Base-by-base conservation (phyloP, 2,113 vertebrate genomes). In the Bufo bufo region DNA sequence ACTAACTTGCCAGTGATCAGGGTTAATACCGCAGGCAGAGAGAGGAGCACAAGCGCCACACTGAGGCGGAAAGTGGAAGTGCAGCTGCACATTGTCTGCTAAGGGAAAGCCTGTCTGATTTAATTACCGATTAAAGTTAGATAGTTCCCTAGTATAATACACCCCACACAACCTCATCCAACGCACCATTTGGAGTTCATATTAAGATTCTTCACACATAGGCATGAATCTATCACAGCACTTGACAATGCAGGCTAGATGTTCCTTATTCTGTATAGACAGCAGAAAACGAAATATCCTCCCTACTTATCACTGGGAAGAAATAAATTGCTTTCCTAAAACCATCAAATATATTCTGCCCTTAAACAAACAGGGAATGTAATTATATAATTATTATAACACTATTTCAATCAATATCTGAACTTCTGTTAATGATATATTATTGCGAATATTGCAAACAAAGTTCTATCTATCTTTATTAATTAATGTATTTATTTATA, bases 91-190 rank as follows among this genome's bases (percentile, higher is more conserved):
- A 83, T 66, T 52, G 72, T 66, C 87, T 84, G 65, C 71, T 52
- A 47, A 52, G 87, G 82, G 66, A 84, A 89, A 84, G 54, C 59
- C 81, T 89, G 87, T 84, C 82, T 84, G 87, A 84, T 89, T 78
- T 89, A 89, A 89, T 84, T 89, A 89, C 87, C 82, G 87, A 89
- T 89, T 84, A 89, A 89, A 69, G 58, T 66, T 82, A 88, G 80
- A 88, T 84, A 77, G 81, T 78, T 69, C 61, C n/a, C 74, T 84
- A 78, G 69, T 84, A 63, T 19, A 49, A 65, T 84, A 19, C 72
- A 19, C 20, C 79, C n/a, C 58, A 50, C 58, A 59, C 56, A 87
- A 17, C 20, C 3, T 43, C 43, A 43, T 17, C 63, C 78, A 61
- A 47, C 12, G 11, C 47, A 65, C 74, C 50, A 69, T 58, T 56